Percentiles rank a stretch among this genome's conserved stretches.
Conservation (phyloP, 1,140 invertebrate species). For the Scaptomyza pallida region DNA sequence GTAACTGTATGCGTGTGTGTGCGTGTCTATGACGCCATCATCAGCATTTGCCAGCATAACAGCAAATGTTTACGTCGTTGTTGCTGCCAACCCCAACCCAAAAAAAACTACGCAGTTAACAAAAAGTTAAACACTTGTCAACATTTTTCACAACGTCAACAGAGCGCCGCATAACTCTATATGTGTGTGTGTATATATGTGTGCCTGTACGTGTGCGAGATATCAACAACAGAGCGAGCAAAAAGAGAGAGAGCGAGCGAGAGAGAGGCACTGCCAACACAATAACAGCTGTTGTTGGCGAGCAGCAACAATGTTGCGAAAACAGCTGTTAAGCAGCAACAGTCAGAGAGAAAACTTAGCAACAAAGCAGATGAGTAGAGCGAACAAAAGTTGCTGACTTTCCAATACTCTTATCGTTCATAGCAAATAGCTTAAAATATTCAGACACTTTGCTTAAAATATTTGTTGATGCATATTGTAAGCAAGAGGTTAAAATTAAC, state of each 20-base stretch:
- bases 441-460: too few relatives aligned
- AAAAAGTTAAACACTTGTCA: conserved; percentile 63
- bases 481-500: too few relatives aligned
- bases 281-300: conserved; percentile 66
- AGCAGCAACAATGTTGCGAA: conserved; percentile 72
- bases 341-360: conserved; percentile 1
- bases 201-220: conserved; percentile 4
- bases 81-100: conserved; percentile 48
- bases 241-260: conserved; percentile 20
- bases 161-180: conserved; percentile 58
- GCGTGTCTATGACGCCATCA: conserved; percentile 70
- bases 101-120: conserved; percentile 75
- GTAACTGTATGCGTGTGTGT: background rate
- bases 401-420: conserved; percentile 13
- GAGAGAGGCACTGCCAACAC: conserved; percentile 28
- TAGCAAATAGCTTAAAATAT: too few relatives aligned
- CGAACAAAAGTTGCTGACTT: background rate
- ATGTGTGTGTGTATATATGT: conserved; percentile 24
- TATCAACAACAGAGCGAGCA: conserved; percentile 55
- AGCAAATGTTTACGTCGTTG: conserved; percentile 36
- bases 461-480: too few relatives aligned
- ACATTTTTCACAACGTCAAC: conserved; percentile 68
- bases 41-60: conserved; percentile 51
- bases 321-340: conserved; percentile 63
- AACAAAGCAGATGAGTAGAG: conserved; percentile 16